Evolutionary conservation across 92 coral and sea anemone genomes (phyloP), one percentile per base, ranked within the genome.

Genomic region (Zoanthus gigantus): DNA sequence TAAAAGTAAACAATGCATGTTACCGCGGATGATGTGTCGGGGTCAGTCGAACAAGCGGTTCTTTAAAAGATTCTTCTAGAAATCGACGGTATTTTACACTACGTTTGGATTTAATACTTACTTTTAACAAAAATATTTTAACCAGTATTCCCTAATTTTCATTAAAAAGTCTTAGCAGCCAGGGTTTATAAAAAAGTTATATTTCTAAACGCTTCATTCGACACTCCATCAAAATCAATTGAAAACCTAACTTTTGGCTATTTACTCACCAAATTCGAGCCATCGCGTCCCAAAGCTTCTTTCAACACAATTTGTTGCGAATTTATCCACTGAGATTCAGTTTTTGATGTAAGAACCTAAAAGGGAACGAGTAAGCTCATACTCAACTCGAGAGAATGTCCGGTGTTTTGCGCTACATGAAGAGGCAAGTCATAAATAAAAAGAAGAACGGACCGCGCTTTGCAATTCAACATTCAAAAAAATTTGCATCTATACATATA

Each of bases 401-500:
- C 75, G 45, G 60, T 81, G 85, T 66, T 81, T 81, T 66, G 85
- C 74, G 75, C 85, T 81, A 81, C 85, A 81, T 66, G 85, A 81
- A 74, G 85, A 81, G 66, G 74, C 85, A 81, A 81, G 82, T 77
- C 82, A 77, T 77, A 89, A 91, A 81, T 83, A 65, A 77, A 88
- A 91, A 89, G 90, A 84, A 89, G 95, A 92, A 92, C 74, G 81
- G 78, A 86, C 88, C 87, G 91, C 93, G 95, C 94, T 97, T 97
- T 96, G 99, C 96, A 93, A 97, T 97, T 95, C 98, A 97, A 93
- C 90, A 92, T 92, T 87, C 88, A 89, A 79, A 87, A 79, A 63
- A 90, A 97, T 97, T 97, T 93, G 99, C 99, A 97, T 97, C 98
- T 97, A 97, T 97, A 97, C 99, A 97, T 97, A 97, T 97, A 97